Conservation (phyloP, 2,797 vertebrate genomes). For the Pipistrellus kuhlii region DNA sequence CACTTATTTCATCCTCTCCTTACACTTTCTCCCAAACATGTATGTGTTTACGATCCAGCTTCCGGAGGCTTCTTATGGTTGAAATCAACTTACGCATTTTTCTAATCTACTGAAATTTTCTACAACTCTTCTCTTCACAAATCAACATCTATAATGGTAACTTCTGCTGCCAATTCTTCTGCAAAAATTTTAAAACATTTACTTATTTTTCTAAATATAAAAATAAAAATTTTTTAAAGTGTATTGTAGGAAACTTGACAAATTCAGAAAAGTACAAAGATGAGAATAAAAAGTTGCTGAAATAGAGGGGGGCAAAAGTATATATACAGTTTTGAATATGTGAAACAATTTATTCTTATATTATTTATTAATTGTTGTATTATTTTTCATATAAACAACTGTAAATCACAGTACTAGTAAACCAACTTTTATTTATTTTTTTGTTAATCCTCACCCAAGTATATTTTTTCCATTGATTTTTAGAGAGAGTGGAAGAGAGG, state of each 20-base stretch:
- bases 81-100: constrained; percentile 32
- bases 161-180: not conserved
- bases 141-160: not conserved
- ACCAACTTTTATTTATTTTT: no score
- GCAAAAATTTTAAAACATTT: constrained; percentile 20
- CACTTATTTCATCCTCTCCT: not conserved
- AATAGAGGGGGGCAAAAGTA: not conserved
- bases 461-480: no score
- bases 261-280: constrained; percentile 30
- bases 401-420: not conserved
- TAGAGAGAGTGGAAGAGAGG: no score
- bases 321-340: not conserved
- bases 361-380: not conserved
- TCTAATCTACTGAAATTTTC: not conserved
- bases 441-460: no score
- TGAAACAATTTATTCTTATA: not conserved
- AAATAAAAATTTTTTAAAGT: constrained; percentile 4
- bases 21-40: not conserved
- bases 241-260: not conserved
- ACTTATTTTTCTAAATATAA: constrained; percentile 50
- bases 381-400: not conserved
- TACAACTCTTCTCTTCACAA: not conserved
- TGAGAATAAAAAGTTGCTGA: constrained; percentile 5
- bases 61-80: not conserved
- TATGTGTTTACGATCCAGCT: not conserved